These are phyloP conservation scores for Coelinius sp. DNA, from an alignment of 2,888 invertebrate genomes.

Conservation along the genomic window DNA sequence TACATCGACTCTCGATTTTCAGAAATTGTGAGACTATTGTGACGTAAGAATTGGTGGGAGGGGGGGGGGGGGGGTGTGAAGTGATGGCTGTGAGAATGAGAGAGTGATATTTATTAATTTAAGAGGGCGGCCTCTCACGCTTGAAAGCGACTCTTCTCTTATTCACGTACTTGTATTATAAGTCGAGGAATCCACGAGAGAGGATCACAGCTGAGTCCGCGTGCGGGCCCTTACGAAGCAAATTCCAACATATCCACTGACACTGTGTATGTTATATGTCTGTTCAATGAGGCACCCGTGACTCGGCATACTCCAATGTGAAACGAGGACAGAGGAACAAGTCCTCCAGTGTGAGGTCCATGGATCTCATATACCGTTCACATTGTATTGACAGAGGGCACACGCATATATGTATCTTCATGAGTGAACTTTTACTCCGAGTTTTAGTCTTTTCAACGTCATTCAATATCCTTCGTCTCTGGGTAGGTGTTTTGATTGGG, in stretches of 20 bases:
- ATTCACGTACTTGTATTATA: not conserved
- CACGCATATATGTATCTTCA: constrained; percentile 29
- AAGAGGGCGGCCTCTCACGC: constrained; percentile 27
- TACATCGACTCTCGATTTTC: not conserved
- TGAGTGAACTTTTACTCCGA: constrained; percentile 12
- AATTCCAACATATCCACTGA: constrained; percentile 52
- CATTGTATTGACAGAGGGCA: constrained; percentile 34
- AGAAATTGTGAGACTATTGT: too few species aligned
- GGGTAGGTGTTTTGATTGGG: constrained; percentile 6
- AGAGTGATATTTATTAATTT: constrained; percentile 31
- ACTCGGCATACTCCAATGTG: not conserved
- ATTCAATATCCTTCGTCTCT: constrained; percentile 3
- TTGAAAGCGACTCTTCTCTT: constrained; percentile 28
- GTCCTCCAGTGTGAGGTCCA: constrained; percentile 32
- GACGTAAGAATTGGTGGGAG: too few species aligned
- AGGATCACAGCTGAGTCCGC: constrained; percentile 47
- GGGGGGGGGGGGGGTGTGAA: too few species aligned
- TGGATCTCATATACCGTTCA: constrained; percentile 15
- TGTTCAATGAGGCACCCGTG: constrained; percentile 38
- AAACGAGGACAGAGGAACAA: constrained; percentile 25
- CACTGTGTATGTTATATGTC: constrained; percentile 48
- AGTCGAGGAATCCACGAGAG: constrained; percentile 25
- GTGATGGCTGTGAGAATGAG: not conserved
- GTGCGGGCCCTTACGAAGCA: constrained; percentile 60
- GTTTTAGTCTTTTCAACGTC: constrained; percentile 25